Base-by-base conservation (phyloP, 53 echinoderm and acorn worm genomes). In the Pentamera pediparva region DNA sequence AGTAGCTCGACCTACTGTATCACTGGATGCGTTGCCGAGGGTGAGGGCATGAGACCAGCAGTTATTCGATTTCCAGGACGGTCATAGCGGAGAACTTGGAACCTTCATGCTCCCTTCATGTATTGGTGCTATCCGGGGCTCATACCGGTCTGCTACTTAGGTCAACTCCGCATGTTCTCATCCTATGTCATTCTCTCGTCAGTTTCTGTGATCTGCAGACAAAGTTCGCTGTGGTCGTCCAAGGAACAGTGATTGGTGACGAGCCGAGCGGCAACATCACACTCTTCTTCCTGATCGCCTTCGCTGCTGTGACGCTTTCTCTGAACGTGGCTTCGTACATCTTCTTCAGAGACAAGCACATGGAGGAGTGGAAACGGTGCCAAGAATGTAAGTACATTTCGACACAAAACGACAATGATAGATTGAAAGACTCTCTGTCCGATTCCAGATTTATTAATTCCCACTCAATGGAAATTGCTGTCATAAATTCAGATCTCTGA, bases 131-230 rank as follows among this genome's bases (percentile, higher is more conserved):
- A n/a, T n/a, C n/a, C n/a, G n/a, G n/a, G n/a, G n/a, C n/a, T n/a
- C n/a, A n/a, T n/a, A n/a, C n/a, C n/a, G n/a, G n/a, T n/a, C n/a
- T n/a, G n/a, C n/a, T n/a, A n/a, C n/a, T n/a, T n/a, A n/a, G n/a
- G n/a, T n/a, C n/a, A n/a, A n/a, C n/a, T n/a, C n/a, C n/a, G 22
- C 57, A 21, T 19, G 27, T 11, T 56, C 1, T 25, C 11, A 18
- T 56, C 0, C 5, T 38, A 52, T 54, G 18, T 53, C 38, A 31
- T 52, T 32, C 25, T 63, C 56, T 6, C 61, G 1, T 15, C 80
- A 94, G 95, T 61, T 94, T 90, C 61, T 94, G 95, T 26, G 52
- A 18, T 37, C 80, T 94, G 21, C 64, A 84, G 43, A 61, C 85
- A 17, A 56, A 72, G 47, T 86, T 94, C 79, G 90, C 87, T 22